A percentile compares a stretch with the other conserved stretches of the same genome.
Evolutionary conservation across 2,113 vertebrate genomes (phyloP).

Genomic region (Rousettus leschenaultii): DNA sequence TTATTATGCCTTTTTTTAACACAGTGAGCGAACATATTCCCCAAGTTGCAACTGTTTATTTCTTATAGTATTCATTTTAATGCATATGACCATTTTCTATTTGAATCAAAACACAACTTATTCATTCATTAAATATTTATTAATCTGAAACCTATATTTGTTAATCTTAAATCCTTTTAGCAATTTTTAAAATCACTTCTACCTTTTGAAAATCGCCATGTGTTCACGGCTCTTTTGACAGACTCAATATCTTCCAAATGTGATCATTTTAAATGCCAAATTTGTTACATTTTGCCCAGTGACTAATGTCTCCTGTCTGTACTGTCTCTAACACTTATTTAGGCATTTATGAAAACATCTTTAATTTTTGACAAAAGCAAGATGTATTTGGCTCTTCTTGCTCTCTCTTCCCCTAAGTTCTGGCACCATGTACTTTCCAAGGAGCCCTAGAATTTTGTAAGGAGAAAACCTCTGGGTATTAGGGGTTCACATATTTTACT

Average conservation of each 20-base stretch:
- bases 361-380: conserved; percentile 5
- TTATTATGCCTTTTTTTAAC: neutral
- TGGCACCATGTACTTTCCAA: neutral
- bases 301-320: neutral
- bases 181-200: neutral
- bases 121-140: neutral
- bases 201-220: neutral
- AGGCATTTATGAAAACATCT: neutral
- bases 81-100: neutral
- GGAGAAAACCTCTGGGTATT: neutral
- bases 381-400: neutral
- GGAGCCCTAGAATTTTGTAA: neutral
- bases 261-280: neutral
- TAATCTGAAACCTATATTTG: neutral
- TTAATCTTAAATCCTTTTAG: neutral
- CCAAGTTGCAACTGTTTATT: neutral
- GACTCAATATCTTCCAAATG: neutral
- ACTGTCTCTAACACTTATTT: neutral
- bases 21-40: neutral
- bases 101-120: neutral
- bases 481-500: neutral
- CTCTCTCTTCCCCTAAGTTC: neutral
- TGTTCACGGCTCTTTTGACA: neutral
- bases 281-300: neutral
- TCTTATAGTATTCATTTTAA: neutral